phyloP scores from a whole-genome alignment of 2,113 vertebrate genomes.

The Nesoenas mayeri region DNA sequence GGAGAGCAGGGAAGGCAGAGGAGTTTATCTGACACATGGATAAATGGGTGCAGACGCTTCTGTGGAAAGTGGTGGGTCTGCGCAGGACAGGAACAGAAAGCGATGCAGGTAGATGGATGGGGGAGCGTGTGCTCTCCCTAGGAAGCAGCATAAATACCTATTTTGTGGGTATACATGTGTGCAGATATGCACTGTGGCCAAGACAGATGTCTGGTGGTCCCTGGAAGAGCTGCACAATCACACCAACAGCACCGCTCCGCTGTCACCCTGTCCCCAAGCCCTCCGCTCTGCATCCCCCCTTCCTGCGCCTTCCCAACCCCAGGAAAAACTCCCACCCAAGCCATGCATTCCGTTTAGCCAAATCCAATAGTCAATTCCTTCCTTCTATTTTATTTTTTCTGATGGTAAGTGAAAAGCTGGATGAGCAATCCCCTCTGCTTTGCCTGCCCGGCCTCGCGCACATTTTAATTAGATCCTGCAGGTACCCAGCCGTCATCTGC shows the following conservation, averaged over 20 bases:
- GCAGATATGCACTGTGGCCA: accelerated
- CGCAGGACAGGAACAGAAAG: not conserved
- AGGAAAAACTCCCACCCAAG: accelerated
- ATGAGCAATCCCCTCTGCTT: slow-evolving; percentile 34
- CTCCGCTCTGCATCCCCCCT: accelerated
- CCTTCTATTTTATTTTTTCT: not conserved
- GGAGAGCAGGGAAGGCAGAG: not conserved
- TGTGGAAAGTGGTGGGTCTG: accelerated
- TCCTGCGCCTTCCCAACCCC: not conserved
- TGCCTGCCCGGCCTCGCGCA: not conserved
- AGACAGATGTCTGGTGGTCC: not conserved
- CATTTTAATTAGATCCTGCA: slow-evolving; percentile 60
- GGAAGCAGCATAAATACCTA: not conserved
- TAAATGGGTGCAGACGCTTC: not conserved
- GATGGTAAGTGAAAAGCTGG: not conserved
- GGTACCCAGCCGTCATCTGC: slow-evolving; percentile 53
- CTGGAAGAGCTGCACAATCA: not conserved
- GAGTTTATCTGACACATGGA: not conserved
- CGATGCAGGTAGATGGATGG: not conserved
- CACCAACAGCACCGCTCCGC: accelerated
- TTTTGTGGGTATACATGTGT: not conserved
- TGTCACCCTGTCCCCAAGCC: not conserved
- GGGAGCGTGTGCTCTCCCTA: not conserved
- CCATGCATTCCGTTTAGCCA: not conserved
- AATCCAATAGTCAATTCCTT: not conserved